Evolutionary conservation across 1,140 invertebrate species (phyloP), one percentile per base, ranked within the genome.

Genomic region (Drosophila navojoa): DNA sequence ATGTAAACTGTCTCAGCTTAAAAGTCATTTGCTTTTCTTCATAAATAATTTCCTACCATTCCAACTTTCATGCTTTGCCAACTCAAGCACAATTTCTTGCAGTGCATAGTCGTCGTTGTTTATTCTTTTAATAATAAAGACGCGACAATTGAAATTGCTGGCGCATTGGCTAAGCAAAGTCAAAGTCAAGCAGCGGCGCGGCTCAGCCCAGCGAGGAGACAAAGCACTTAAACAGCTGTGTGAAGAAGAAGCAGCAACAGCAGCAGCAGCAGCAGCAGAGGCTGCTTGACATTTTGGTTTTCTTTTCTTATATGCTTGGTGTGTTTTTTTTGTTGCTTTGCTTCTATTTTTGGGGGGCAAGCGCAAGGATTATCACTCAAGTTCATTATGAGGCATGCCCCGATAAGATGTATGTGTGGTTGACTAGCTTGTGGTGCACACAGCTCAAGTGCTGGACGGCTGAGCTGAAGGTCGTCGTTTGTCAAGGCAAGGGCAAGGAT

Each of bases 401-500:
- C 64, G 82, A 87, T 87, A 86, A 78, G 76, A 40, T 71, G 57
- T 58, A 29, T 40, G 54, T 50, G 19, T 53, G 35, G 35, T 13
- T 35, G 42, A 7, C 38, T 15, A 35, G 59, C 19, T n/a, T 15
- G 16, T 40, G 47, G 25, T 49, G 9, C 16, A 40, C 16, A 40
- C 15, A 45, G 67, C 70, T 67, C 44, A 52, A 82, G 71, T 60
- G 70, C 63, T 73, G 71, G 64, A 69, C 57, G 71, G 71, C 44
- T 22, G 47, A 64, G 69, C 78, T 74, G 81, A 86, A 85, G 81
- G 81, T 85, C 81, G 81, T 47, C 44, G 69, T 73, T 81, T 74
- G 68, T 63, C 81, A 69, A 71, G 81, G 76, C 81, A 85, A 85
- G 81, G 82, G 81, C 81, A 85, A 85, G 81, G 82, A 85, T 85